Evolutionary conservation across 2,797 vertebrate species (phyloP).

Genomic region (Triplophysa bombifrons): DNA sequence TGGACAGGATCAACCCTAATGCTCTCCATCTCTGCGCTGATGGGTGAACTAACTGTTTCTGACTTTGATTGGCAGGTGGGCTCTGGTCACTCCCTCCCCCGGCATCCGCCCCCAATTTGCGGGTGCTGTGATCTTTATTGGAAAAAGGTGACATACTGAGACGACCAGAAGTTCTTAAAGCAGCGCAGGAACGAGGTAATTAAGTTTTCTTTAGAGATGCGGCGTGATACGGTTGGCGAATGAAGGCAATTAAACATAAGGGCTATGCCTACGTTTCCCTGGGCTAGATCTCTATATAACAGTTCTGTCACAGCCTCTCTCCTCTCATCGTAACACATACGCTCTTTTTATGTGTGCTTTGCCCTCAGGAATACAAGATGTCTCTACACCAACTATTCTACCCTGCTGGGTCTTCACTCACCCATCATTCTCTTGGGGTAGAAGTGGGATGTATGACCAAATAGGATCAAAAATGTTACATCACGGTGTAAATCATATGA

Average conservation of each 20-base stretch:
- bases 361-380: background rate
- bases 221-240: constrained; percentile 65
- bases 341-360: background rate
- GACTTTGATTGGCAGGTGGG: constrained; percentile 63
- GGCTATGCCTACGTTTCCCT: constrained; percentile 58
- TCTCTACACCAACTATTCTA: background rate
- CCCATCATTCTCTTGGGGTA: background rate
- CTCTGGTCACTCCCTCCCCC: constrained; percentile 23
- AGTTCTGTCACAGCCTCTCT: constrained; percentile 38
- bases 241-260: constrained; percentile 70
- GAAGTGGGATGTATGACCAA: background rate
- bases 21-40: constrained; percentile 53
- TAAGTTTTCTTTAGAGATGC: constrained; percentile 67
- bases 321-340: constrained; percentile 24
- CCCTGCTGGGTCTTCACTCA: background rate
- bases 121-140: constrained; percentile 65
- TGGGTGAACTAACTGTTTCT: constrained; percentile 59
- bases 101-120: constrained; percentile 35
- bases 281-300: constrained; percentile 66
- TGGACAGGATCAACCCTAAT: constrained; percentile 52
- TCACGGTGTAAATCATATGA: background rate
- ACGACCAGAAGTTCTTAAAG: constrained; percentile 71
- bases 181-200: constrained; percentile 59
- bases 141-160: constrained; percentile 59
- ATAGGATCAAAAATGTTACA: background rate